Base-by-base conservation (phyloP, 2,113 vertebrate species). In the Promerops cafer region DNA sequence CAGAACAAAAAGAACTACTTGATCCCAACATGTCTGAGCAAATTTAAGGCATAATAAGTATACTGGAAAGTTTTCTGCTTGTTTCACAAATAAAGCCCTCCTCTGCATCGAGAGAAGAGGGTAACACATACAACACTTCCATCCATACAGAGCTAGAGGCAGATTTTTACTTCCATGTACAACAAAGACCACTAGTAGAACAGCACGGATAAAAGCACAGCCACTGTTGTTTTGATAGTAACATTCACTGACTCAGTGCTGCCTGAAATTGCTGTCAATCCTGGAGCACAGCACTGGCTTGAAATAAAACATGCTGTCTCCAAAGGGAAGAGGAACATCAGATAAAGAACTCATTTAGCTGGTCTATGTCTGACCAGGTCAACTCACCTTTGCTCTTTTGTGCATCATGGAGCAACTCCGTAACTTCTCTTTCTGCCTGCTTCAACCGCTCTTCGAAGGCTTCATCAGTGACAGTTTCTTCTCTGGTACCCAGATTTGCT, bases 401-500 rank as follows among this genome's bases (percentile, higher is more conserved):
- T 12, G 99, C 99, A 96, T 99, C 99, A 9, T 97, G 97, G 10
- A 99, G 98, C 68, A 99, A 96, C 59, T 99, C 98, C 61, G 50
- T 98, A 54, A 99, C 99, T 37, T 99, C 98, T 69, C 97, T 98
- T 93, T 99, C 99, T 1, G 98, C 99, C 93, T 99, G 99, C 94
- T 98, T 99, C 45, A 99, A 97, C 22, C 99, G 97, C 13, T 99
- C 98, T 95, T 99, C 99, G 23, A 99, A 99, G 78, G 98, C 99
- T 91, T 99, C 96, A 76, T 99, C 99, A 2, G 98, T 99, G 78
- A 99, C 98, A 3, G 96, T 81, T 37, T 99, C 99, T 88, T 98
- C 98, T 42, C 98, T 98, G 0, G 98, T 98, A 72, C 98, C 98
- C 10, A 99, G 98, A 88, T 98, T 98, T 61, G 99, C 99, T 44